phyloP scores from a whole-genome alignment of 2,888 invertebrate species.

The Cephus nigrinus region DNA sequence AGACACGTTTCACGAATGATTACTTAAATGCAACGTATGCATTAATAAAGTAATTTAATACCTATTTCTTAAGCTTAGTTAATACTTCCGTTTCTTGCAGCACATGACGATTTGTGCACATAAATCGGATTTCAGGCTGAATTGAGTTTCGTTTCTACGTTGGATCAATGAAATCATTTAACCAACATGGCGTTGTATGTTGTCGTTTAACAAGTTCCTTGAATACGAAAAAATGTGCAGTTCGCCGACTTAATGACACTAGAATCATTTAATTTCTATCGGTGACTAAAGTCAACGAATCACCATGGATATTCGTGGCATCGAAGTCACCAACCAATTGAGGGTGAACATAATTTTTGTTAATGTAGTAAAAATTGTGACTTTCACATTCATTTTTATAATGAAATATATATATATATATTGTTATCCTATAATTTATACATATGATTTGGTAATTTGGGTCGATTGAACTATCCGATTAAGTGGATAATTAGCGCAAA shows the following conservation, averaged over 20 bases:
- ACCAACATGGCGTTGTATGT: slow-evolving; percentile 1
- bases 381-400: not conserved
- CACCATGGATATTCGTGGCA: slow-evolving; percentile 81
- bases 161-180: not conserved
- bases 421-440: not conserved
- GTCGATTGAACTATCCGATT: slow-evolving; percentile 26
- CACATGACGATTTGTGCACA: not conserved
- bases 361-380: not conserved
- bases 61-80: not conserved
- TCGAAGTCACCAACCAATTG: slow-evolving; percentile 89
- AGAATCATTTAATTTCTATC: not conserved
- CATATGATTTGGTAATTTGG: not conserved
- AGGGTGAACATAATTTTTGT: slow-evolving; percentile 71
- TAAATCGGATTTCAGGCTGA: not conserved
- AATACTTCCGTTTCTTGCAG: not conserved
- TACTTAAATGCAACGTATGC: not conserved
- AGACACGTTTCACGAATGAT: not conserved
- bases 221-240: not conserved
- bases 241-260: not conserved
- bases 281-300: not conserved
- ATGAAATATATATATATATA: not conserved
- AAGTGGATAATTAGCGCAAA: slow-evolving; percentile 14
- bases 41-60: not conserved
- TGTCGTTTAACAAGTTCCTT: slow-evolving; percentile 1
- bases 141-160: not conserved